Evolutionary conservation across 2,888 invertebrate species (phyloP), one percentile per base, ranked within the genome.

Genomic region (Ectemnius cavifrons): DNA sequence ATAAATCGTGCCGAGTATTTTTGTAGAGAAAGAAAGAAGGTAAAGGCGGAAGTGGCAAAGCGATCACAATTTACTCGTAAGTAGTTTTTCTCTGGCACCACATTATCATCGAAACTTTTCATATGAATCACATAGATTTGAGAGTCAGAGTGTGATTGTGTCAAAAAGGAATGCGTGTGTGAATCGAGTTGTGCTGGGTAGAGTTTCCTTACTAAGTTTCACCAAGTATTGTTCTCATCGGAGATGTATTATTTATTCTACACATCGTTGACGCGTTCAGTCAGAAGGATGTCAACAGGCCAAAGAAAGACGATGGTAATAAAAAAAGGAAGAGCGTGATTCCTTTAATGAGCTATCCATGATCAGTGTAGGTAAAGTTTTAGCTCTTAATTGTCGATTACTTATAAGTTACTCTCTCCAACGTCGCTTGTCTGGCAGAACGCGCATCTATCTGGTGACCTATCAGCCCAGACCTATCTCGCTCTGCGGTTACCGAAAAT

Each of bases 221-320:
- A 59, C 8, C 37, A 37, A 57, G 46, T 63, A 69, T 59, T 46
- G 59, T 62, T 61, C 52, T 59, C 37, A 45, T 72, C 72, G 67
- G 68, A 66, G 83, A 78, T 78, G 84, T 83, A 86, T 85, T 87
- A 37, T 85, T 86, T 85, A 84, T 77, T 71, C 5, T 37, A 37
- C 28, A 37, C 28, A 37, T 37, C 28, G 28, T 37, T 37, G 2
- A 37, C 84, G 86, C 76, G 82, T 84, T 87, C 88, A 89, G 87
- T 90, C 88, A 89, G 84, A 81, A 65, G 28, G 86, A 77, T 78
- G 83, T 90, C 88, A 87, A 88, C 88, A 89, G 89, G 86, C 90
- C 90, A 90, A 90, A 90, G 90, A n/a, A n/a, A 90, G 83, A 87
- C 89, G 89, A 87, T 89, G 85, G 89, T 90, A 90, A 90, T 90